These are phyloP conservation scores for Spodoptera exigua DNA, from an alignment of 2,888 invertebrate species.

Conservation along the genomic window DNA sequence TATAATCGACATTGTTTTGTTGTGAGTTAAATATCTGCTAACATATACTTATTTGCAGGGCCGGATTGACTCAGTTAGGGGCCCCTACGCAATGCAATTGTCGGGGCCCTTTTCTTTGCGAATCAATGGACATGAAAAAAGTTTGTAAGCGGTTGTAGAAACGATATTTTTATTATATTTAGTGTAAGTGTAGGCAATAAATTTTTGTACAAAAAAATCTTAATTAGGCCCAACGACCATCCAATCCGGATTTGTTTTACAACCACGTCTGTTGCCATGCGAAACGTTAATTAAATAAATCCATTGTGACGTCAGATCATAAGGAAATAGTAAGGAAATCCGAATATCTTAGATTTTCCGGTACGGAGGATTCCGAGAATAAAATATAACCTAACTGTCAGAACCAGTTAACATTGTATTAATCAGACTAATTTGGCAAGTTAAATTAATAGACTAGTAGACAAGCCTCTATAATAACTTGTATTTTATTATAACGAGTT, in stretches of 20 bases:
- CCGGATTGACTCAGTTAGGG: too few species aligned
- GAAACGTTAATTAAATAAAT: neutral
- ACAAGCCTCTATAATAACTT: slow-evolving; percentile 22
- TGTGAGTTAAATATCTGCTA: too few species aligned
- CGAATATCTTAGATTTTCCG: slow-evolving; percentile 1
- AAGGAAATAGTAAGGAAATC: slow-evolving; percentile 7
- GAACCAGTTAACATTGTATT: slow-evolving; percentile 28
- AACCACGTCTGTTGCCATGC: slow-evolving; percentile 1
- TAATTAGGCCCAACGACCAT: too few species aligned
- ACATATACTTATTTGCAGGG: too few species aligned
- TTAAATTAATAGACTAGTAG: slow-evolving; percentile 44
- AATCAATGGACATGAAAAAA: too few species aligned
- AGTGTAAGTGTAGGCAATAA: too few species aligned
- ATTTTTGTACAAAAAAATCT: too few species aligned
- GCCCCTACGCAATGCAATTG: too few species aligned
- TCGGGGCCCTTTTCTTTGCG: too few species aligned
- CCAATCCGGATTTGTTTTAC: neutral
- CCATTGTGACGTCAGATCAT: slow-evolving; percentile 4
- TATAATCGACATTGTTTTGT: too few species aligned
- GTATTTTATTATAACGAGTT: slow-evolving; percentile 39
- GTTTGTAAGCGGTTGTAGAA: too few species aligned
- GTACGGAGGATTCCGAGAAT: slow-evolving; percentile 9
- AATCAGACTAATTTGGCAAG: slow-evolving; percentile 35
- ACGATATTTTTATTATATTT: too few species aligned
- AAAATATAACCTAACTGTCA: slow-evolving; percentile 20